Evolutionary conservation across 2,797 vertebrate species (phyloP), one percentile per base, ranked within the genome.

Genomic region (Perodicticus potto): DNA sequence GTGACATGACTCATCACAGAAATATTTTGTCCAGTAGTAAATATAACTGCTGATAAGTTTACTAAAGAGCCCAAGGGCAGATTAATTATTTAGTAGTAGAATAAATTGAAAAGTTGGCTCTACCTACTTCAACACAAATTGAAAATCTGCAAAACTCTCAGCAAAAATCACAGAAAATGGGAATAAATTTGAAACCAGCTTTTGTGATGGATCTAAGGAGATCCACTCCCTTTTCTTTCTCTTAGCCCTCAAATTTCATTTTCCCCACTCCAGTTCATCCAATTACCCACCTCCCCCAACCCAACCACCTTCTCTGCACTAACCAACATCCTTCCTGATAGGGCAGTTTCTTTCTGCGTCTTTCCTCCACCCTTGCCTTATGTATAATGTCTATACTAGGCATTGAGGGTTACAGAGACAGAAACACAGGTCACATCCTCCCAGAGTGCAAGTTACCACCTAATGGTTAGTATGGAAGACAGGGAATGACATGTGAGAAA

Each of bases 11-110:
- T 53, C 85, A 92, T 97, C 96, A 93, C 67, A 93, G 55, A 86
- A 85, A 83, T 97, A 82, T 88, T 98, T 96, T 0, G 11, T 97
- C 94, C 95, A 91, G 83, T 92, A 91, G 87, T 96, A 27, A 90
- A 94, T 86, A 65, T 78, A 92, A 94, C n/a, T 90, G 96, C 59
- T 94, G 96, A 98, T 97, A 89, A 93, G 93, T 98, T 98, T 98
- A 97, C 98, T 96, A 98, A 97, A 91, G 55, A 95, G 49, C 55
- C 95, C 92, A 95, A 81, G 93, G 94, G 49, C 55, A 97, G 94
- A 97, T 98, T 95, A 97, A 98, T 97, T 98, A 98, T 98, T 98
- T 97, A 98, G 27, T 90, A 89, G 76, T 91, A 87, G 49, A 97
- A 97, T 97, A 97, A 97, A 98, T 89, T 92, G 95, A 97, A 96